Base-by-base conservation (phyloP, 2,797 vertebrate genomes). In the Triplophysa bombifrons region DNA sequence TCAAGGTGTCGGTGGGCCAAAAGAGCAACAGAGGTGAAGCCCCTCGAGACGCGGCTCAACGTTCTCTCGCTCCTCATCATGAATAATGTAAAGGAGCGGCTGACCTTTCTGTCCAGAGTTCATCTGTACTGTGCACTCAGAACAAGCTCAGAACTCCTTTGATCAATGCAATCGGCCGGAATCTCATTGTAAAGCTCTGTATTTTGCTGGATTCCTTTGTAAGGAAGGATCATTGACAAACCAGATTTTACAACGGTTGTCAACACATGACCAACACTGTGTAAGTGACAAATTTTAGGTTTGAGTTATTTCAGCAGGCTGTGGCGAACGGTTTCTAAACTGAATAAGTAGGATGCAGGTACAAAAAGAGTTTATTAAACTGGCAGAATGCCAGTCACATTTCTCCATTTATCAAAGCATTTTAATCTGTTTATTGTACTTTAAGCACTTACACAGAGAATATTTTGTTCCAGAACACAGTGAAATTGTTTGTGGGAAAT, bases 81-180 rank as follows among this genome's bases (percentile, higher is more conserved):
- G 89, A 92, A 94, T 93, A 92, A 93, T 91, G 87, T 83, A 93
- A 50, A 77, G 27, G 80, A 50, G 80, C 78, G 76, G n/a, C 61
- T 91, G 90, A 93, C 91, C 92, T 93, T 91, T 91, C 73, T 90
- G 70, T 88, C 55, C 84, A n/a, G 76, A 82, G 91, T 90, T 92
- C 89, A 86, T 83, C 68, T 83, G 85, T 75, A 69, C 82, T 84
- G 81, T 72, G 78, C 72, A 85, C 81, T 76, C 85, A 81, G 76
- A 88, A 83, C 88, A 85, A 83, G 81, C 83, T 88, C 84, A 46
- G 72, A 85, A 82, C 58, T 73, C 82, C 87, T 91, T 90, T 91
- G 90, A 93, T 93, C 86, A 85, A 78, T 80, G 84, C 77, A 80
- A 87, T 83, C 38, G 14, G 77, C 85, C 86, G 7, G 38, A 27